Conservation (phyloP, 2,888 invertebrate genomes). For the Autographa pulchrina region DNA sequence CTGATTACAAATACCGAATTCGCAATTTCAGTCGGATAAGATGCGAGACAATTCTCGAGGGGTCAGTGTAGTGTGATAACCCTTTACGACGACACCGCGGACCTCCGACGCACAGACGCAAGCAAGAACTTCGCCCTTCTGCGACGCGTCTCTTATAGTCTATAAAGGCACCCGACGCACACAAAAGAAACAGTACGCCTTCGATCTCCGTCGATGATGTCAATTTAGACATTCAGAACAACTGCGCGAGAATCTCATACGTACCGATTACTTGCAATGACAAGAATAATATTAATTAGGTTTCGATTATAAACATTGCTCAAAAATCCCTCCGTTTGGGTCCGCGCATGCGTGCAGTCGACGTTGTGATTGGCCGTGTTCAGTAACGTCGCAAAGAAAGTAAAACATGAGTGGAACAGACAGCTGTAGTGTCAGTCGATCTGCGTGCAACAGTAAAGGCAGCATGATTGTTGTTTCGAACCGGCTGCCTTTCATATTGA, state of each 20-base stretch:
- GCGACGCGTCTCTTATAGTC: conserved; percentile 78
- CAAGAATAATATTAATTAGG: conserved; percentile 66
- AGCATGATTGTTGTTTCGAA: conserved; percentile 98
- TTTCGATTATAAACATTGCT: conserved; percentile 68
- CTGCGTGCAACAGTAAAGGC: conserved; percentile 90
- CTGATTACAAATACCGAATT: conserved; percentile 61
- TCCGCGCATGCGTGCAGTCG: conserved; percentile 80
- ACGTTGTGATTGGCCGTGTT: conserved; percentile 82
- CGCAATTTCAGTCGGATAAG: conserved; percentile 65
- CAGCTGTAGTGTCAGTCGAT: conserved; percentile 72
- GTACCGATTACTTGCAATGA: conserved; percentile 71
- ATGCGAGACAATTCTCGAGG: conserved; percentile 69
- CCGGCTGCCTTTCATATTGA: conserved; percentile 95
- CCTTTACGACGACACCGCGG: conserved; percentile 66
- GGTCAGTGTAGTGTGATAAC: conserved; percentile 82
- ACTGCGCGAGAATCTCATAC: conserved; percentile 62
- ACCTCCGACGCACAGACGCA: conserved; percentile 77
- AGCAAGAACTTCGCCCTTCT: conserved; percentile 81
- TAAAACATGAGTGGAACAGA: conserved; percentile 79
- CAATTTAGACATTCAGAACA: conserved; percentile 71
- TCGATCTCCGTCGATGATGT: conserved; percentile 84
- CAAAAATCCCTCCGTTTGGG: conserved; percentile 75
- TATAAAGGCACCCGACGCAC: conserved; percentile 83
- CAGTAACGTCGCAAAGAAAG: conserved; percentile 71
- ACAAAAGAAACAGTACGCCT: conserved; percentile 84